phyloP scores from a whole-genome alignment of 2,797 vertebrate species.

The Chaenodraco wilsoni region DNA sequence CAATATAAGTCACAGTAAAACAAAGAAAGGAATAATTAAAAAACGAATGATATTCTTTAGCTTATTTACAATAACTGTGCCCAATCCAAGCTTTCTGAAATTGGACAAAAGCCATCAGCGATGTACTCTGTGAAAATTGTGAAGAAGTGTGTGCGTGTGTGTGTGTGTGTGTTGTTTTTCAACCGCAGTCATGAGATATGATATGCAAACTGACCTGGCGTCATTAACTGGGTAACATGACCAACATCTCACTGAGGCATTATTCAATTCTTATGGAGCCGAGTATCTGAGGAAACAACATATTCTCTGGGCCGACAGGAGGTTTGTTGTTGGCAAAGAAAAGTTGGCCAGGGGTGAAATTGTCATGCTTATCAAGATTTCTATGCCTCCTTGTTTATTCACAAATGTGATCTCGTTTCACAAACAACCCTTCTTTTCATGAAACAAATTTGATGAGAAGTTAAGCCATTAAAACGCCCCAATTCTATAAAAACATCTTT shows the following conservation, averaged over 20 bases:
- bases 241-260: slow-evolving; percentile 24
- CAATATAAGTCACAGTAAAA: slow-evolving; percentile 5
- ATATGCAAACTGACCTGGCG: slow-evolving; percentile 18
- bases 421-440: slow-evolving; percentile 13
- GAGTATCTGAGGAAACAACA: slow-evolving; percentile 28
- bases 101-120: neutral
- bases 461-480: slow-evolving; percentile 24
- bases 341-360: slow-evolving; percentile 29
- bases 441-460: slow-evolving; percentile 30
- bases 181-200: slow-evolving; percentile 8
- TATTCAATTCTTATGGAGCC: slow-evolving; percentile 47
- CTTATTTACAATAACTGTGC: slow-evolving; percentile 7
- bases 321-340: slow-evolving; percentile 16
- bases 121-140: too few relatives aligned
- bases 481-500: slow-evolving; percentile 8
- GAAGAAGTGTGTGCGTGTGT: neutral
- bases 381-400: slow-evolving; percentile 24
- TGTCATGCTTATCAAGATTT: slow-evolving; percentile 32
- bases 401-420: slow-evolving; percentile 13
- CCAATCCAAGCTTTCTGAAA: neutral
- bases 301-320: slow-evolving; percentile 25
- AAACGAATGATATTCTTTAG: slow-evolving; percentile 9
- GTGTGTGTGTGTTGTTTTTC: slow-evolving; percentile 3
- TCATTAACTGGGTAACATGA: slow-evolving; percentile 15
- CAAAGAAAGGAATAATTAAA: slow-evolving; percentile 15